Percentiles rank a stretch among this genome's conserved stretches.
phyloP scores from a whole-genome alignment of 2,797 vertebrate species.

The Hypotaenidia okinawae region DNA sequence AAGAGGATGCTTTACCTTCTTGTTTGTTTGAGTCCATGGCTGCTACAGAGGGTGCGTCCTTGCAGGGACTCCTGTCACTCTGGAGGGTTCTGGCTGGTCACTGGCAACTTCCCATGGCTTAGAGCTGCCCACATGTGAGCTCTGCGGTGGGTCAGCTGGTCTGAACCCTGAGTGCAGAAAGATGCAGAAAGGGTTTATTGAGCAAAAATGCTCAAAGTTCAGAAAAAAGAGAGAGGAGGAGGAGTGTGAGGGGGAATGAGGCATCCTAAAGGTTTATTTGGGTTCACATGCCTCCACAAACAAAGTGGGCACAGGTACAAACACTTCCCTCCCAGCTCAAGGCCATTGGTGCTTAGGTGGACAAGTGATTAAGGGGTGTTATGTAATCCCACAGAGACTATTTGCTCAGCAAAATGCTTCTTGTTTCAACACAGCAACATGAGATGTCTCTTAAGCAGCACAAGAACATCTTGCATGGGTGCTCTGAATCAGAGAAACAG shows the following conservation, averaged over 20 bases:
- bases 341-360: not conserved
- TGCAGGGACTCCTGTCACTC: conserved; percentile 61
- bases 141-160: conserved; percentile 58
- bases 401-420: not conserved
- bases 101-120: conserved; percentile 66
- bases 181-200: conserved; percentile 72
- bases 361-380: not conserved
- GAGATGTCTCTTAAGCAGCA: not conserved
- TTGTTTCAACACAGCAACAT: not conserved
- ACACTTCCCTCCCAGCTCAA: not conserved
- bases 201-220: not conserved
- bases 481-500: not conserved
- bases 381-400: not conserved
- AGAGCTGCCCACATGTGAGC: conserved; percentile 68
- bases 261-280: not conserved
- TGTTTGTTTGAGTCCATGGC: conserved; percentile 79
- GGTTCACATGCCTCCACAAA: not conserved
- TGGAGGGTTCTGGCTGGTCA: conserved; percentile 68
- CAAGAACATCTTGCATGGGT: fast-evolving
- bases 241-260: not conserved
- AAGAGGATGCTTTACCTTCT: conserved; percentile 72
- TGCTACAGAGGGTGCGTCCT: conserved; percentile 50
- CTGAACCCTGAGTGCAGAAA: conserved; percentile 74
- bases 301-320: not conserved
- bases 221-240: not conserved